phyloP scores from a whole-genome alignment of 2,113 vertebrate species.

The Ceratotherium simum region DNA sequence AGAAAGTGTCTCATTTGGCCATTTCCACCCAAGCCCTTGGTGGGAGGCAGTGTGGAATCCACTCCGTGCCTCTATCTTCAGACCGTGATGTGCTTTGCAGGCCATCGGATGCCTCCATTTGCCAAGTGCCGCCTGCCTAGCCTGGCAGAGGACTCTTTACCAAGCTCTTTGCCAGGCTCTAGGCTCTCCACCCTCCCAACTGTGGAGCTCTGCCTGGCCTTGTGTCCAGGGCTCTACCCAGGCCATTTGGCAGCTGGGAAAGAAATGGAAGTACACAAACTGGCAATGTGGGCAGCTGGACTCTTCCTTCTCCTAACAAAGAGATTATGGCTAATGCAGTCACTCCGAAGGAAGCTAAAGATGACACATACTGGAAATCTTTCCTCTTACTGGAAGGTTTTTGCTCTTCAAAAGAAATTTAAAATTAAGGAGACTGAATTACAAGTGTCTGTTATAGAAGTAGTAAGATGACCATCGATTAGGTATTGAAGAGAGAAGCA shows the following conservation, averaged over 20 bases:
- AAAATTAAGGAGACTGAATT: conserved; percentile 22
- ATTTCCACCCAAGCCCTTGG: background rate
- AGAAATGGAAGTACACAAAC: background rate
- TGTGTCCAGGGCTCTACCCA: background rate
- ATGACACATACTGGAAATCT: background rate
- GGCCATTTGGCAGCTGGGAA: conserved; percentile 52
- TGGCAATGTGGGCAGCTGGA: background rate
- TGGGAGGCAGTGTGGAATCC: background rate
- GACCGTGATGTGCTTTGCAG: background rate
- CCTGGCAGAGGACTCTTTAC: background rate
- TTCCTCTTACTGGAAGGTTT: background rate
- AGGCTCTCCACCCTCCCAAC: background rate
- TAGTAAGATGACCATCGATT: background rate
- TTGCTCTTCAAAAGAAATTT: conserved; percentile 34
- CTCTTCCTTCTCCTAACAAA: background rate
- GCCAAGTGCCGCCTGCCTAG: background rate
- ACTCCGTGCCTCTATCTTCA: background rate
- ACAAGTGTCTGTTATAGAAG: background rate
- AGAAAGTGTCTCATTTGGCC: conserved; percentile 1
- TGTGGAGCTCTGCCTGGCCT: background rate
- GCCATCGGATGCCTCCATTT: background rate
- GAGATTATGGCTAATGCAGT: background rate
- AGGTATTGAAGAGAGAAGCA: background rate
- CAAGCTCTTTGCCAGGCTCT: background rate
- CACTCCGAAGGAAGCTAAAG: background rate